These are phyloP conservation scores for Graphium colonna DNA, from an alignment of 2,888 invertebrate genomes.

Conservation along the genomic window DNA sequence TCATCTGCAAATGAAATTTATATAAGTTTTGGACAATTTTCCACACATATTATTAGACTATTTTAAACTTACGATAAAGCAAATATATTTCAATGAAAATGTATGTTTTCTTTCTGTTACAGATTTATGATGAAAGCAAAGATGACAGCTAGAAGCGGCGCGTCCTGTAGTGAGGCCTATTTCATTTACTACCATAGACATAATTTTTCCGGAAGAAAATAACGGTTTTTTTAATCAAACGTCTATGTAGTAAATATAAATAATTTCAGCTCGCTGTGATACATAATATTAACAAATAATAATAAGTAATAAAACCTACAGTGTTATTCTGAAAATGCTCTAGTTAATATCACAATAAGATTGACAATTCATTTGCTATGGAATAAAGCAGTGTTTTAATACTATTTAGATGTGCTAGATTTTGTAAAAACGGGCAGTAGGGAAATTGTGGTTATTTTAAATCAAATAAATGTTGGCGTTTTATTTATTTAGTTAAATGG, in stretches of 20 bases:
- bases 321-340: no score
- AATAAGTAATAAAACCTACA: no score
- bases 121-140: conserved; percentile 28
- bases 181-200: conserved; percentile 1
- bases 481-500: no score
- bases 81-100: conserved; percentile 1
- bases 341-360: no score
- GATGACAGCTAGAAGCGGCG: conserved; percentile 36
- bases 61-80: conserved; percentile 25
- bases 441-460: no score
- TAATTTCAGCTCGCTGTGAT: not conserved
- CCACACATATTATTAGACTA: not conserved
- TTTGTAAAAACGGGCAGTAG: no score
- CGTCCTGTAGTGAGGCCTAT: conserved; percentile 33
- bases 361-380: no score
- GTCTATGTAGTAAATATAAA: not conserved
- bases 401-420: no score
- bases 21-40: conserved; percentile 30
- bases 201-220: not conserved
- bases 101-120: conserved; percentile 27
- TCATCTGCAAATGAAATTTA: conserved; percentile 46
- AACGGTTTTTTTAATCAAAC: not conserved
- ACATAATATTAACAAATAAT: no score
- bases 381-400: no score
- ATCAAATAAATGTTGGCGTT: no score